These are phyloP conservation scores for Gouania willdenowi DNA, from an alignment of 2,797 vertebrate species.

Conservation along the genomic window DNA sequence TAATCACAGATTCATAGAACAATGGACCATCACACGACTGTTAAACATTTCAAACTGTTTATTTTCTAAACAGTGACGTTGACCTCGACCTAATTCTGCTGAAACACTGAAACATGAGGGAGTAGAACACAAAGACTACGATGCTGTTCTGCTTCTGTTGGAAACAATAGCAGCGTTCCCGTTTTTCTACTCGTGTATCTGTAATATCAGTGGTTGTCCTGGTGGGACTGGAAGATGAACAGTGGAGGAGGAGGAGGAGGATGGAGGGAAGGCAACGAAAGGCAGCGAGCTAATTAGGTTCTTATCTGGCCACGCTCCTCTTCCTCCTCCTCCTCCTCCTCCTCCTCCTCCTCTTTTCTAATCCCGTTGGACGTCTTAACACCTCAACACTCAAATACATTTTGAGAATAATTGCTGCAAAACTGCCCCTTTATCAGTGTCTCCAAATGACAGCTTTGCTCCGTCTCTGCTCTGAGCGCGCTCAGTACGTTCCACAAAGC, in stretches of 20 bases:
- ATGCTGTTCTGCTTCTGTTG: neutral
- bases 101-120: too few species aligned
- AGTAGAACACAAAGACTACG: too few species aligned
- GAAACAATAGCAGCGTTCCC: neutral
- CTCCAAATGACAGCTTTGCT: constrained; percentile 40
- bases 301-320: constrained; percentile 64
- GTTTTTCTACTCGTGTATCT: constrained; percentile 24
- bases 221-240: constrained; percentile 34
- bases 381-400: constrained; percentile 67
- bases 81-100: too few species aligned
- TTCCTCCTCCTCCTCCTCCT: too few species aligned
- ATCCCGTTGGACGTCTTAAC: constrained; percentile 61
- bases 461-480: constrained; percentile 5
- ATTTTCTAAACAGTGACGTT: too few species aligned
- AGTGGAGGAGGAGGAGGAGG: constrained; percentile 1
- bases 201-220: constrained; percentile 42
- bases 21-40: too few species aligned
- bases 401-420: constrained; percentile 70
- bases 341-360: constrained; percentile 65
- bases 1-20: too few species aligned
- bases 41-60: too few species aligned
- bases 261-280: constrained; percentile 43
- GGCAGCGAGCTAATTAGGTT: constrained; percentile 72
- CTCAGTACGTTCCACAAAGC: constrained; percentile 21
- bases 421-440: constrained; percentile 60